These are phyloP conservation scores for Nomada ruficornis DNA, from an alignment of 2,888 invertebrate genomes.

Conservation along the genomic window DNA sequence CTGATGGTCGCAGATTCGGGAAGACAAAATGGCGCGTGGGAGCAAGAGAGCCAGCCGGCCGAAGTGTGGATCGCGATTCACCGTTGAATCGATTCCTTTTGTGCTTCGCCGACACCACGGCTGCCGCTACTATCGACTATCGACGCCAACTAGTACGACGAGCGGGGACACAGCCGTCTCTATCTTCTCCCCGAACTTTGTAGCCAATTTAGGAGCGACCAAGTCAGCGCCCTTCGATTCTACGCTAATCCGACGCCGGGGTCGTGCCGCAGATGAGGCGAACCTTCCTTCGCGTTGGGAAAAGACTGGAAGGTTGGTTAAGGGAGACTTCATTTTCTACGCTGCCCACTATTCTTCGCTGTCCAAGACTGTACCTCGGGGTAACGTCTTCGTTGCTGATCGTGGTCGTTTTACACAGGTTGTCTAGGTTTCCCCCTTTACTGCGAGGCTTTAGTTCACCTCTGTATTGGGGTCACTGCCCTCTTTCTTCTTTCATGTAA, in stretches of 20 bases:
- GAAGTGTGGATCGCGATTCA: constrained; percentile 73
- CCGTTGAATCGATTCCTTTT: constrained; percentile 78
- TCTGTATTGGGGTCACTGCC: constrained; percentile 13
- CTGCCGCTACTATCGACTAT: constrained; percentile 29
- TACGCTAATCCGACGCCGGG: constrained; percentile 80
- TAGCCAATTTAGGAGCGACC: constrained; percentile 81
- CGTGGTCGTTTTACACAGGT: constrained; percentile 6
- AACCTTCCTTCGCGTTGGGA: constrained; percentile 57
- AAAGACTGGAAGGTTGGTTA: constrained; percentile 52
- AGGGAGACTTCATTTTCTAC: constrained; percentile 72
- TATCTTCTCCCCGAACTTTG: constrained; percentile 76
- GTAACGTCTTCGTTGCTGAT: constrained; percentile 54
- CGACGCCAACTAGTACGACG: constrained; percentile 35
- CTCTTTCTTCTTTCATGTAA: constrained; percentile 5
- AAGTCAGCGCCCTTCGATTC: constrained; percentile 81
- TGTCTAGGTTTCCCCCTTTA: constrained; percentile 9
- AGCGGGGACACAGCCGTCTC: constrained; percentile 48
- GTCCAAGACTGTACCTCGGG: constrained; percentile 61
- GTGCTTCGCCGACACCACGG: constrained; percentile 57
- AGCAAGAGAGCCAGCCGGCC: constrained; percentile 35
- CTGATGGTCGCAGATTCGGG: constrained; percentile 78
- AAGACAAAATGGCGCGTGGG: constrained; percentile 74
- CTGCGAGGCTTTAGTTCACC: constrained; percentile 14
- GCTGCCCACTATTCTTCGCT: constrained; percentile 58
- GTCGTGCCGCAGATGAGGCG: constrained; percentile 71